phyloP scores from a whole-genome alignment of 2,113 vertebrate genomes.

The Aleadryas rufinucha region DNA sequence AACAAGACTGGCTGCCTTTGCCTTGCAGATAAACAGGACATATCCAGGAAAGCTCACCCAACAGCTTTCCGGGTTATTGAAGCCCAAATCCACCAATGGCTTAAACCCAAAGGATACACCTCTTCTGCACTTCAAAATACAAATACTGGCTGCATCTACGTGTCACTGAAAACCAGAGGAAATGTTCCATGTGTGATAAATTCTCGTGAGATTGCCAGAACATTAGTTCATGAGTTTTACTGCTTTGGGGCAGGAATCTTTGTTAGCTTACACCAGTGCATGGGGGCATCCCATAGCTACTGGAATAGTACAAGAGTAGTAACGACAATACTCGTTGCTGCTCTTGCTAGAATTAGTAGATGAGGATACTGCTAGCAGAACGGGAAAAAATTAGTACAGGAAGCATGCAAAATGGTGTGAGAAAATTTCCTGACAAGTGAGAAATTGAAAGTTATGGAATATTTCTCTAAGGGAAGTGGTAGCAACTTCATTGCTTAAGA shows the following conservation, averaged over 20 bases:
- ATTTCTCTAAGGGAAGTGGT: not conserved
- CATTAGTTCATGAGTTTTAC: not conserved
- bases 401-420: not conserved
- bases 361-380: not conserved
- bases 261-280: not conserved
- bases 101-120: not conserved
- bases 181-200: not conserved
- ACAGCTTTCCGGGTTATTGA: not conserved
- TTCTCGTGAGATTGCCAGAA: not conserved
- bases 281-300: not conserved
- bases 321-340: not conserved
- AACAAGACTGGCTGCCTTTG: not conserved
- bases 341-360: not conserved
- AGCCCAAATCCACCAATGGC: not conserved
- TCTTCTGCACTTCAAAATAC: not conserved
- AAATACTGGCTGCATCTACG: not conserved
- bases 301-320: not conserved
- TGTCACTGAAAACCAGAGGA: not conserved
- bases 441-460: constrained; percentile 4
- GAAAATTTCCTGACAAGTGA: constrained; percentile 21
- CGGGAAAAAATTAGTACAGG: not conserved
- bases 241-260: not conserved
- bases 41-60: not conserved
- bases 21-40: not conserved
- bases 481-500: not conserved